Base-by-base conservation (phyloP, 2,797 vertebrate genomes). In the Nannoperca australis region DNA sequence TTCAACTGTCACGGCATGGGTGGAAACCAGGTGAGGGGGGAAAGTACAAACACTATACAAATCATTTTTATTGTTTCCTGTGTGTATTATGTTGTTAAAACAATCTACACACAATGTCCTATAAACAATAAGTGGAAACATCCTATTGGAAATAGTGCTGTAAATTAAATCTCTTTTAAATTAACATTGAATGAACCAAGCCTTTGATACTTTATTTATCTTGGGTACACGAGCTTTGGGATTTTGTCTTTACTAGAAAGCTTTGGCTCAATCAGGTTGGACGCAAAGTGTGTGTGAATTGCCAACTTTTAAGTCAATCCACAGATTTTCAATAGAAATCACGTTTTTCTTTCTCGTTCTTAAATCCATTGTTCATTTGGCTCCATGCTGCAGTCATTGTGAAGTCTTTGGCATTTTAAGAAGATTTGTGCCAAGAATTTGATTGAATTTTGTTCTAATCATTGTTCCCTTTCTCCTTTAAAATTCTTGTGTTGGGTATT, bases 1-100 rank as follows among this genome's bases (percentile, higher is more conserved):
- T 99, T 99, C 95, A 99, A 99, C 95, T 99, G 98, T 79, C 98
- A 99, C 0, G 97, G 98, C 76, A 99, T 99, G 98, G 98, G 98
- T 54, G 98, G 98, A 72, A 99, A 99, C 89, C 98, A 99, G 97
- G 98, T 99, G 94, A 96, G 90, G 24, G 68, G 20, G 44, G 17
- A 44, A 72, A 47, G 3, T 3, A 8, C 17, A n/a, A 9, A 55
- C 20, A 10, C 8, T 22, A 32, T 32, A 32, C 32, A 32, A 32
- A 32, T 32, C 3, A 50, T 55, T 34, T 5, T 14, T 63, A 34
- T 7, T 18, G 3, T 30, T 47, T 53, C 22, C 54, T 5, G 22
- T 53, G 11, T 55, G 7, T 1, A 42, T 32, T 22, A 30, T 47
- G 14, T 14, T 58, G n/a, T 50, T 22, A 22, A 50, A 34, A 61